A percentile compares a stretch with the other conserved stretches of the same genome.
These are phyloP conservation scores for Paelopatides confundens DNA, from an alignment of 53 echinoderm and acorn worm genomes.

Conservation along the genomic window DNA sequence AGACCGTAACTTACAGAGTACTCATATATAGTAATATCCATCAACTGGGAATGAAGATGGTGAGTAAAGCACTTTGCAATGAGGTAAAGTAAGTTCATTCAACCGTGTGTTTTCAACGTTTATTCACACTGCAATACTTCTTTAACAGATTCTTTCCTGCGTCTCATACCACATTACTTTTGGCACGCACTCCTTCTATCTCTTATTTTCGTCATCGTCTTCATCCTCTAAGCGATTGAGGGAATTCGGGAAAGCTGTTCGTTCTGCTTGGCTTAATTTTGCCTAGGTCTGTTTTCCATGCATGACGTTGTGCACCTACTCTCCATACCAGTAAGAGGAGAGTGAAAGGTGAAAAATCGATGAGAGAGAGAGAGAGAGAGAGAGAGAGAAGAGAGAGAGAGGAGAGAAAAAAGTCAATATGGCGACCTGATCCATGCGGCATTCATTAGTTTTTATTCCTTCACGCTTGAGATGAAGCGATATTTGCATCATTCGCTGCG, in stretches of 20 bases:
- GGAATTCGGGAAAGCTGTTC: constrained; percentile 43
- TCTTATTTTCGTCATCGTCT: background rate
- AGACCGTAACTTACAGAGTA: too few species aligned
- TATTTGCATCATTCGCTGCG: constrained; percentile 36
- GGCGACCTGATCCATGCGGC: constrained; percentile 23
- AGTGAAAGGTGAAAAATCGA: constrained; percentile 9
- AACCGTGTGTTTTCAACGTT: too few species aligned
- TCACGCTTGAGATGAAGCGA: constrained; percentile 22
- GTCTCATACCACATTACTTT: too few species aligned
- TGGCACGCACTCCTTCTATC: background rate
- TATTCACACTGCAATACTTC: background rate
- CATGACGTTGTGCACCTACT: constrained; percentile 27
- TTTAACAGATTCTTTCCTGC: background rate
- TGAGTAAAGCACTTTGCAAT: too few species aligned
- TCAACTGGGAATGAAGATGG: too few species aligned
- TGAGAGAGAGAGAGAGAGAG: background rate
- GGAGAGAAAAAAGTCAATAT: constrained; percentile 22
- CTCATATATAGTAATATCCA: too few species aligned
- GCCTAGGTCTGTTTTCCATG: constrained; percentile 39
- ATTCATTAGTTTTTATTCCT: constrained; percentile 45
- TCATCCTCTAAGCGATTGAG: constrained; percentile 16
- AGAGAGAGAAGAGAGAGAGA: background rate
- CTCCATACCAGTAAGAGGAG: background rate
- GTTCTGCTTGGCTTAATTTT: constrained; percentile 39
- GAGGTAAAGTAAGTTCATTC: too few species aligned